These are phyloP conservation scores for Sebastes trivittatus DNA, from an alignment of 2,797 vertebrate genomes.

Conservation along the genomic window DNA sequence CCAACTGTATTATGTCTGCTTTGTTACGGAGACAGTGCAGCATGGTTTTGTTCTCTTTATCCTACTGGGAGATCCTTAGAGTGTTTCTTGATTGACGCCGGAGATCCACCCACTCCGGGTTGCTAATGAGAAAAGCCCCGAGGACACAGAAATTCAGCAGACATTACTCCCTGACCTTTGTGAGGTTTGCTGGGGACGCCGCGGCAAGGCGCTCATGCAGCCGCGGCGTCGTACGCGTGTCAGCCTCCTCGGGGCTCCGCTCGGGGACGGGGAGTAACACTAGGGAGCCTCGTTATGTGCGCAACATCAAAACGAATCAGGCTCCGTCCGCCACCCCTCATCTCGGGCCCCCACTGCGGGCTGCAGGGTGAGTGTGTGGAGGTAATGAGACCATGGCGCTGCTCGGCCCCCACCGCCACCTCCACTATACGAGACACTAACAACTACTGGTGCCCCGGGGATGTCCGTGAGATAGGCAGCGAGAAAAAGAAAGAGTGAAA, in stretches of 20 bases:
- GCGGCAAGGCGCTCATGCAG: constrained; percentile 47
- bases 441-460: constrained; percentile 78
- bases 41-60: constrained; percentile 44
- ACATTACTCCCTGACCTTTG: constrained; percentile 78
- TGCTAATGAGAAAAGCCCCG: constrained; percentile 75
- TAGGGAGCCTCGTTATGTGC: constrained; percentile 76
- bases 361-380: constrained; percentile 66
- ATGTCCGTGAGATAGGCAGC: constrained; percentile 68
- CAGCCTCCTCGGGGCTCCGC: constrained; percentile 59
- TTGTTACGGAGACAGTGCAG: constrained; percentile 43
- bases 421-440: constrained; percentile 68
- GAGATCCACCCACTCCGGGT: constrained; percentile 69
- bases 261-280: constrained; percentile 63
- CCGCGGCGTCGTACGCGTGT: constrained; percentile 39
- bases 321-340: constrained; percentile 64
- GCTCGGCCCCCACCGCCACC: constrained; percentile 66
- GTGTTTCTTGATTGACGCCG: constrained; percentile 66
- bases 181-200: constrained; percentile 59
- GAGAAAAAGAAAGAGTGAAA: constrained; percentile 66
- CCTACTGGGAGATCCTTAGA: constrained; percentile 54
- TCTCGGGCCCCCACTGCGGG: constrained; percentile 51
- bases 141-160: constrained; percentile 68
- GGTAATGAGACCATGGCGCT: constrained; percentile 79
- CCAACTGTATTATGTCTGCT: constrained; percentile 55
- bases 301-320: constrained; percentile 81